Base-by-base conservation (phyloP, 1,140 invertebrate species). In the Augochlora pura region DNA sequence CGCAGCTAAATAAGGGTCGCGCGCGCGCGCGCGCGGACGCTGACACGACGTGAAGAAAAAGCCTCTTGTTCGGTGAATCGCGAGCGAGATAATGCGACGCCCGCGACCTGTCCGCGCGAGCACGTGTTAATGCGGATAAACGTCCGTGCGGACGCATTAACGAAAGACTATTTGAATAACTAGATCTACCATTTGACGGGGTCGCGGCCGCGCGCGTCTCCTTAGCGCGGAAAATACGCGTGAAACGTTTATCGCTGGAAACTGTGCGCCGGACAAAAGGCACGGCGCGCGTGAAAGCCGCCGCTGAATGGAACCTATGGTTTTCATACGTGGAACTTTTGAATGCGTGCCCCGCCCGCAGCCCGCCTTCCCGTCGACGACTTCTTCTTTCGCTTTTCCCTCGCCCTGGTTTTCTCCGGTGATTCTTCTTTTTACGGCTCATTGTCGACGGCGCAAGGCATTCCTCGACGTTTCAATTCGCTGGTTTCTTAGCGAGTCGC, bases 81-180 rank as follows among this genome's bases (percentile, higher is more conserved):
- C 78, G 78, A 64, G 25, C 52, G 66, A 71, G 81, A 77, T 80
- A 80, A 80, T 80, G 65, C 27, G 23, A 52, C 57, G 32, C 32
- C 76, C 38, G 60, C 52, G 62, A 63, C 75, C 46, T 62, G 59
- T 64, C 64, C 82, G 70, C 63, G 32, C 52, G 68, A 16, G 52
- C 68, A 80, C 68, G 83, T 49, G 78, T 85, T 85, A 85, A 85
- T 67, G 72, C 59, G 81, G 84, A 85, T 85, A 84, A 85, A 84
- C 67, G 81, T 74, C 54, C 49, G 49, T 54, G 57, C 64, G 72
- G 62, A 63, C 62, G 62, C 78, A 69, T 72, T 42, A 42, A 60
- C 72, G 54, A 60, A 80, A 80, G 73, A 64, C 82, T 84, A 81
- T 68, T 81, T 70, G 63, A 84, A 85, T 79, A 81, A 84, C 83